These are phyloP conservation scores for Adrianichthys oophorus DNA, from an alignment of 2,797 vertebrate genomes.

Conservation along the genomic window DNA sequence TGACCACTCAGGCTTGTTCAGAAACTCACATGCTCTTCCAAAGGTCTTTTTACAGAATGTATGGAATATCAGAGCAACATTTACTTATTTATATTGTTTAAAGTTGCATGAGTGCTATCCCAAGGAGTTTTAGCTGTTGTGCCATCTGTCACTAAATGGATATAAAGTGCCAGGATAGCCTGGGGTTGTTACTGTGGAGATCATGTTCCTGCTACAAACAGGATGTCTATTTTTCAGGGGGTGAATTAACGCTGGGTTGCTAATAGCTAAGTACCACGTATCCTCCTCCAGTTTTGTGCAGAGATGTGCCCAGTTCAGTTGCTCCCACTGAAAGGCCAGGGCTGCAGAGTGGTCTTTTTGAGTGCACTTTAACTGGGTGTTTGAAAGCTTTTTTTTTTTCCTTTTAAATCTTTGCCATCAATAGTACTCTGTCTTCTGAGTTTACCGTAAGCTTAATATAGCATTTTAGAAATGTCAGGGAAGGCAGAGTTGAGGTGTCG, in stretches of 20 bases:
- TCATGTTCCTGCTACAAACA: conserved; percentile 48
- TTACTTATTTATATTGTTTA: conserved; percentile 70
- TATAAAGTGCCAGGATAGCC: conserved; percentile 37
- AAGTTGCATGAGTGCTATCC: conserved; percentile 60
- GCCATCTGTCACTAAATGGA: conserved; percentile 40
- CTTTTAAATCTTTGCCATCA: conserved; percentile 54
- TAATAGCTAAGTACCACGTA: conserved; percentile 52
- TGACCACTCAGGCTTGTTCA: conserved; percentile 22
- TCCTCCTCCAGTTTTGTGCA: conserved; percentile 34
- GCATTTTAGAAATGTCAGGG: conserved; percentile 37
- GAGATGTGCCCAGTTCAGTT: conserved; percentile 15
- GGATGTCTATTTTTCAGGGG: conserved; percentile 44
- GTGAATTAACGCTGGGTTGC: conserved; percentile 41
- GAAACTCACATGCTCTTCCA: conserved; percentile 14
- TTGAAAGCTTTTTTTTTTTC: conserved; percentile 39
- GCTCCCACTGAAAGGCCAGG: conserved; percentile 43
- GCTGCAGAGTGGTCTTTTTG: conserved; percentile 39
- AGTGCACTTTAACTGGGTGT: conserved; percentile 60
- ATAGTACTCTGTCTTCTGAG: conserved; percentile 43
- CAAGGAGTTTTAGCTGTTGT: conserved; percentile 32
- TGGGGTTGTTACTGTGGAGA: conserved; percentile 28
- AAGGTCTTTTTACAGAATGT: conserved; percentile 47
- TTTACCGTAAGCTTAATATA: conserved; percentile 49
- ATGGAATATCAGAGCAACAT: conserved; percentile 38
- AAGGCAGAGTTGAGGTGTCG: conserved; percentile 26